Evolutionary conservation across 1,140 invertebrate species (phyloP).

Genomic region (Heterodera carotae): DNA sequence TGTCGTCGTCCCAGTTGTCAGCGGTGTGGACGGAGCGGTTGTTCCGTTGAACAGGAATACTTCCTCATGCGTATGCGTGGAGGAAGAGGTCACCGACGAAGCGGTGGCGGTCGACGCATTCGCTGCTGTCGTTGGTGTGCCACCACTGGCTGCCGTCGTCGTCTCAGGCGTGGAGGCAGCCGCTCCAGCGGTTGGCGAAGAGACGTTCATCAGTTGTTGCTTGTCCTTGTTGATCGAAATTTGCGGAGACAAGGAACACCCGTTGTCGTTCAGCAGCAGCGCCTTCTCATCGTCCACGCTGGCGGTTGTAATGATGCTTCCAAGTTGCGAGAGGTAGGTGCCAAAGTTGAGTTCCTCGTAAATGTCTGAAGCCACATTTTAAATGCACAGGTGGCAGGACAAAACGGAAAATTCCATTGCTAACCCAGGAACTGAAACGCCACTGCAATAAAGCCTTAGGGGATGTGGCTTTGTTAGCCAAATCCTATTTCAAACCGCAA

Average conservation of each 20-base stretch:
- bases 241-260: constrained; percentile 12
- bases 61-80: neutral
- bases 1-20: neutral
- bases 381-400: no score
- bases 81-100: no score
- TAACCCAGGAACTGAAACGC: no score
- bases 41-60: neutral
- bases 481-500: no score
- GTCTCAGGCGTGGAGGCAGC: neutral
- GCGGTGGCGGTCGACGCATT: neutral
- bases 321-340: constrained; percentile 55
- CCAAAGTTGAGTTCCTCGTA: constrained; percentile 61
- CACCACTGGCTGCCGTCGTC: no score
- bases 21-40: neutral
- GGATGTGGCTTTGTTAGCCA: no score
- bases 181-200: constrained; percentile 6
- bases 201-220: neutral
- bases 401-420: no score
- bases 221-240: neutral
- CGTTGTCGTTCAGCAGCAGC: constrained; percentile 27
- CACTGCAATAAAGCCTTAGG: no score
- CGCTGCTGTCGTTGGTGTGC: constrained; percentile 15
- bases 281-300: constrained; percentile 56
- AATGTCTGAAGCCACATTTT: constrained; percentile 47
- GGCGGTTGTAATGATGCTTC: constrained; percentile 21